A percentile compares a stretch with the other conserved stretches of the same genome.
Conservation (phyloP, 1,140 invertebrate genomes). For the Aphelenchoides fujianensis region DNA sequence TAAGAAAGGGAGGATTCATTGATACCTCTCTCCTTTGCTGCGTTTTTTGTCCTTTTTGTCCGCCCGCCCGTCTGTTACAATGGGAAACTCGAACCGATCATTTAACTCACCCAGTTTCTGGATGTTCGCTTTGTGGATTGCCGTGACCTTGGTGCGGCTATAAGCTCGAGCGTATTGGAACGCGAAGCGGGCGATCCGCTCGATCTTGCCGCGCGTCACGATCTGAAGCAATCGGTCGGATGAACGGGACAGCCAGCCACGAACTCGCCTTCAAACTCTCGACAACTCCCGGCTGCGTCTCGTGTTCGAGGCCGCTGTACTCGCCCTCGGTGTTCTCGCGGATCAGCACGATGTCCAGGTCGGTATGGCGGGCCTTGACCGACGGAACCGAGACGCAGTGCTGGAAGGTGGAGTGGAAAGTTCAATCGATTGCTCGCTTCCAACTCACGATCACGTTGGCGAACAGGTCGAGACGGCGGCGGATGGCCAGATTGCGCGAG, state of each 20-base stretch:
- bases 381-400: conserved; percentile 90
- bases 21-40: too few relatives aligned
- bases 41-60: too few relatives aligned
- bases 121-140: conserved; percentile 98
- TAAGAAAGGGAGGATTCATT: too few relatives aligned
- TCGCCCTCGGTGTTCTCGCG: conserved; percentile 75
- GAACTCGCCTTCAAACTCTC: conserved; percentile 80
- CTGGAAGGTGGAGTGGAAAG: too few relatives aligned
- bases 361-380: conserved; percentile 78
- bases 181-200: conserved; percentile 86
- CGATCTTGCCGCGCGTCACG: conserved; percentile 85
- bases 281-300: conserved; percentile 85
- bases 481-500: conserved; percentile 57
- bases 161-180: conserved; percentile 88
- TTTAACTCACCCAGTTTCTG: conserved; percentile 61
- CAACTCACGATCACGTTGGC: conserved; percentile 37
- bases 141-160: conserved; percentile 86
- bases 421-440: too few relatives aligned
- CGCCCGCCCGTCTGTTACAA: too few relatives aligned
- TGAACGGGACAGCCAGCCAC: not conserved
- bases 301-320: conserved; percentile 90
- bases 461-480: conserved; percentile 51
- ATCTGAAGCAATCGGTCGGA: conserved; percentile 68
- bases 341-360: conserved; percentile 87
- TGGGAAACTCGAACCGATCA: too few relatives aligned